These are phyloP conservation scores for Parazoanthus atlanticus DNA, from an alignment of 92 coral and sea anemone species.

Conservation along the genomic window DNA sequence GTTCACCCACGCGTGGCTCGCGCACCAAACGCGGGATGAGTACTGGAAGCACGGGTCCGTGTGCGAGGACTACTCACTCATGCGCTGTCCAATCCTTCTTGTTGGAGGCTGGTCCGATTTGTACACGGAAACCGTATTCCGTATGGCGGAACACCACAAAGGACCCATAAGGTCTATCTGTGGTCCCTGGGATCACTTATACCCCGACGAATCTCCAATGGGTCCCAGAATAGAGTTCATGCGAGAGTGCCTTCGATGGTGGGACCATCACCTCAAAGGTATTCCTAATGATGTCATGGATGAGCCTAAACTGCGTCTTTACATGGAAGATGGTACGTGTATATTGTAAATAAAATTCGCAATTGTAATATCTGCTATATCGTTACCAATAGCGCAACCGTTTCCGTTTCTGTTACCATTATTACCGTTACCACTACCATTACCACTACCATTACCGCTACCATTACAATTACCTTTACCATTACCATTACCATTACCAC, in stretches of 20 bases:
- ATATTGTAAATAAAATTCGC: neutral
- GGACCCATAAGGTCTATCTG: conserved; percentile 63
- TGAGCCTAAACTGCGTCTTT: conserved; percentile 67
- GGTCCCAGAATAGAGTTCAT: conserved; percentile 76
- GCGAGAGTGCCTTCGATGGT: conserved; percentile 73
- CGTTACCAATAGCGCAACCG: neutral
- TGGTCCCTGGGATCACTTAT: conserved; percentile 87
- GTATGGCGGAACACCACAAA: conserved; percentile 68
- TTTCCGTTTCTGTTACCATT: neutral
- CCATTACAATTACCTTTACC: neutral
- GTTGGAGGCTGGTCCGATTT: conserved; percentile 81
- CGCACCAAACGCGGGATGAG: conserved; percentile 75
- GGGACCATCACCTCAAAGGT: conserved; percentile 79
- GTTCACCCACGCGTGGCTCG: conserved; percentile 73
- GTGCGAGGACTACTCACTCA: conserved; percentile 64
- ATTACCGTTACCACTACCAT: neutral
- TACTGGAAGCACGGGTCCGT: conserved; percentile 86
- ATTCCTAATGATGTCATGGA: conserved; percentile 64
- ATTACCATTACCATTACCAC: too few species aligned
- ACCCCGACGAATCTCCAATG: conserved; percentile 60
- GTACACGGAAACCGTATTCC: conserved; percentile 68
- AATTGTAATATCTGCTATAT: neutral
- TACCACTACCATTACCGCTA: neutral
- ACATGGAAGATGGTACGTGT: conserved; percentile 61
- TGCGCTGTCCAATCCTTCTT: conserved; percentile 69